Evolutionary conservation across 2,113 vertebrate genomes (phyloP).

Genomic region (Carassius carassius): DNA sequence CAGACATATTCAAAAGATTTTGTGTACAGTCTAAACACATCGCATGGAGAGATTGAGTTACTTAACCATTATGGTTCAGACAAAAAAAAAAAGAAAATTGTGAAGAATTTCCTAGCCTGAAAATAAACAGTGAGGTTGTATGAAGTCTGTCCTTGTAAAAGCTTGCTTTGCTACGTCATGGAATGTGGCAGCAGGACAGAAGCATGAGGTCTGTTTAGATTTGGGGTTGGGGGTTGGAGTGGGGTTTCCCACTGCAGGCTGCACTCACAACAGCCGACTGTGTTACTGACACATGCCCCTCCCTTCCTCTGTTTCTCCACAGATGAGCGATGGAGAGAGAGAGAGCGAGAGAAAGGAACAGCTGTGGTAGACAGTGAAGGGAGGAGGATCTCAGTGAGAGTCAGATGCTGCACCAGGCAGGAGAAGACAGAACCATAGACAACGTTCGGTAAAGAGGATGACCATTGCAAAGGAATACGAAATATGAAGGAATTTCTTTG

Average conservation of each 20-base stretch:
- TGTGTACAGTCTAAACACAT: constrained; percentile 20
- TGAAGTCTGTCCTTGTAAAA: constrained; percentile 59
- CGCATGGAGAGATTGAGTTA: constrained; percentile 37
- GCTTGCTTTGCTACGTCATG: constrained; percentile 64
- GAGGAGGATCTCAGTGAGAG: constrained; percentile 37
- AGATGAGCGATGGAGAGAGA: constrained; percentile 62
- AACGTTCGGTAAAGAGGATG: not conserved
- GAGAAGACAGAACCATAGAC: constrained; percentile 42
- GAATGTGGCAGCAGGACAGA: constrained; percentile 54
- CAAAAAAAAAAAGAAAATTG: constrained; percentile 55
- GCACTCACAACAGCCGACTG: constrained; percentile 65
- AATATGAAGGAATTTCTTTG: constrained; percentile 50
- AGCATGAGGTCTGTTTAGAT: constrained; percentile 56
- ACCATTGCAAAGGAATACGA: not conserved
- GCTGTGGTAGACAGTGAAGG: constrained; percentile 34
- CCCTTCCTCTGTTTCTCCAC: constrained; percentile 64
- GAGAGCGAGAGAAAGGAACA: constrained; percentile 34
- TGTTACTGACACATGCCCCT: constrained; percentile 63
- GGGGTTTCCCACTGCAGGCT: constrained; percentile 45
- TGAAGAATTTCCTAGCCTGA: constrained; percentile 63
- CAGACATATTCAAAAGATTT: constrained; percentile 28
- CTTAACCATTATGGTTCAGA: constrained; percentile 46
- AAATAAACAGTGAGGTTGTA: constrained; percentile 66
- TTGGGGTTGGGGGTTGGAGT: constrained; percentile 44
- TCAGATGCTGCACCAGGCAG: constrained; percentile 50